A percentile compares a stretch with the other conserved stretches of the same genome.
Conservation (phyloP, 2,888 invertebrate species). For the Atrina japonica region DNA sequence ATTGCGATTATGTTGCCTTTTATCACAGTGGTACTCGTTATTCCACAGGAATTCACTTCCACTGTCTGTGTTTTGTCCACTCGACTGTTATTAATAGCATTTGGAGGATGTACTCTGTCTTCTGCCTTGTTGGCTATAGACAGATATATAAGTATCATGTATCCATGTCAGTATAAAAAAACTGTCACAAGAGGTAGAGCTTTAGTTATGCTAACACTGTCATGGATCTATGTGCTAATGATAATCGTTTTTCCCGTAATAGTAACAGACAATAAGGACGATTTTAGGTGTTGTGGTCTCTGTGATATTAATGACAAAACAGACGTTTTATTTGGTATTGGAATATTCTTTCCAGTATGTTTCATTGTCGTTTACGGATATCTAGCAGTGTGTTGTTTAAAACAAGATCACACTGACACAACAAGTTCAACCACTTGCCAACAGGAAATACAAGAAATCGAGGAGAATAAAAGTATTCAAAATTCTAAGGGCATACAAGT, state of each 20-base stretch:
- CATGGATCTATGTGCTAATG: slow-evolving; percentile 84
- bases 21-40: slow-evolving; percentile 83
- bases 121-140: slow-evolving; percentile 85
- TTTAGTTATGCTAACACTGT: slow-evolving; percentile 83
- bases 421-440: too few relatives aligned
- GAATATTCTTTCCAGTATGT: too few relatives aligned
- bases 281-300: too few relatives aligned
- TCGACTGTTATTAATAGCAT: slow-evolving; percentile 83
- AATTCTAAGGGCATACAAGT: too few relatives aligned
- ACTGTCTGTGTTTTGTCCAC: slow-evolving; percentile 83
- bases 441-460: too few relatives aligned
- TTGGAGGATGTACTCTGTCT: slow-evolving; percentile 84
- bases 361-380: too few relatives aligned
- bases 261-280: slow-evolving; percentile 63
- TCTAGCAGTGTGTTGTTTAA: too few relatives aligned
- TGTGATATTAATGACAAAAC: too few relatives aligned
- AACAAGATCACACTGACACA: too few relatives aligned
- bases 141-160: slow-evolving; percentile 84
- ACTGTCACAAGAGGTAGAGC: slow-evolving; percentile 85
- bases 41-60: slow-evolving; percentile 62
- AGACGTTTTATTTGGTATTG: too few relatives aligned
- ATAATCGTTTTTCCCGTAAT: slow-evolving; percentile 83
- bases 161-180: slow-evolving; percentile 84
- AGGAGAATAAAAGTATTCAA: too few relatives aligned
- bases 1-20: slow-evolving; percentile 84